phyloP scores from a whole-genome alignment of 2,797 vertebrate species.

The Anomalospiza imberbis region DNA sequence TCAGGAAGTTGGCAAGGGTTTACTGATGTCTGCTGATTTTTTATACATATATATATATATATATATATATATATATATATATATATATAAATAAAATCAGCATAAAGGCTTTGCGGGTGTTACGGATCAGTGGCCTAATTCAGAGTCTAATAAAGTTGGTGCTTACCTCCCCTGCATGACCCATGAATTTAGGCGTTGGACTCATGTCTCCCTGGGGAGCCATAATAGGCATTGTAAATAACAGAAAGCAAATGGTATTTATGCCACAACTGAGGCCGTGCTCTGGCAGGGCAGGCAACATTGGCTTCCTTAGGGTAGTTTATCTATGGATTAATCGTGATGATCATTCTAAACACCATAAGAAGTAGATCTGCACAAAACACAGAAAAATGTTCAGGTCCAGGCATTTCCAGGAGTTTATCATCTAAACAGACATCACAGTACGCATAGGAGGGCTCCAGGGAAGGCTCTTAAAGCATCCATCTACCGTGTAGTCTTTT shows the following conservation, averaged over 20 bases:
- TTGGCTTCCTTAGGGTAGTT: constrained; percentile 10
- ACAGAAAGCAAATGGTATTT: background rate
- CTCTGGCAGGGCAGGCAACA: background rate
- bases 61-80: background rate
- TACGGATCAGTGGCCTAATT: background rate
- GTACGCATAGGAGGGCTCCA: background rate
- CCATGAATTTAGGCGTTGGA: background rate
- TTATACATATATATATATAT: background rate
- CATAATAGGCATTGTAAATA: constrained; percentile 3
- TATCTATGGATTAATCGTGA: constrained; percentile 7
- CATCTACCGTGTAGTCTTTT: constrained; percentile 1
- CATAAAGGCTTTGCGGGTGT: background rate
- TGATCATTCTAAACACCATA: background rate
- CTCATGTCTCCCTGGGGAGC: background rate
- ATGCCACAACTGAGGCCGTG: background rate
- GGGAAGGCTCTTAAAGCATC: constrained; percentile 18
- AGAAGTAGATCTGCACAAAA: constrained; percentile 3
- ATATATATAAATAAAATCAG: background rate
- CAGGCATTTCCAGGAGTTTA: constrained; percentile 21
- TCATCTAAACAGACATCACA: background rate
- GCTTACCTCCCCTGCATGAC: background rate
- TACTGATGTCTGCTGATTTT: background rate
- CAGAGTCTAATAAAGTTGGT: background rate
- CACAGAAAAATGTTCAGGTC: background rate
- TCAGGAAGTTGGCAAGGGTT: background rate